Percentiles rank a stretch among this genome's conserved stretches.
These are phyloP conservation scores for Pituophis catenifer DNA, from an alignment of 2,113 vertebrate genomes.

Conservation along the genomic window DNA sequence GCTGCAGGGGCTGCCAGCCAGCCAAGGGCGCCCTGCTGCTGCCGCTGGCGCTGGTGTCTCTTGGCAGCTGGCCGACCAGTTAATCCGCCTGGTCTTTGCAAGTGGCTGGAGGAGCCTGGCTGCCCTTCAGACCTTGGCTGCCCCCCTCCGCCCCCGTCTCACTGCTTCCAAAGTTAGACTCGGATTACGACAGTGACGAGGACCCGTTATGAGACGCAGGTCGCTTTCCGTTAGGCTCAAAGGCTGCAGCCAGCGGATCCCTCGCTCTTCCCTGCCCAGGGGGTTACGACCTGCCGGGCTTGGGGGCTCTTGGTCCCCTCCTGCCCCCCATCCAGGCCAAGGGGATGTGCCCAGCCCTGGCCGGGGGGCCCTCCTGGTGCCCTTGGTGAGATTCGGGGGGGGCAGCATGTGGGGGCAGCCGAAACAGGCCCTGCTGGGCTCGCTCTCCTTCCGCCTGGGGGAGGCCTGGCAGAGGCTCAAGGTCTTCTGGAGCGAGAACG, in stretches of 20 bases:
- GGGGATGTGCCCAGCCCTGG: rapidly evolving
- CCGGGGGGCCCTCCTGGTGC: neutral
- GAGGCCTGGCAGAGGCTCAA: neutral
- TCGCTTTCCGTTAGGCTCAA: conserved; percentile 55
- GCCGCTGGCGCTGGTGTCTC: neutral
- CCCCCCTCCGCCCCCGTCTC: neutral
- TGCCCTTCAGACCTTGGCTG: neutral
- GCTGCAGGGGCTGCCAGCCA: neutral
- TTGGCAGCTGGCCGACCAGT: neutral
- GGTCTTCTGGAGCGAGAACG: conserved; percentile 71
- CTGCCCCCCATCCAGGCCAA: rapidly evolving
- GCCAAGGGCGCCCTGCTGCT: too few relatives aligned
- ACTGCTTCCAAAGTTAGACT: neutral
- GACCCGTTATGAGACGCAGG: neutral
- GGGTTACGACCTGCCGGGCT: conserved; percentile 13
- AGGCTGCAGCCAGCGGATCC: conserved; percentile 31
- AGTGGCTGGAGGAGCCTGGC: neutral
- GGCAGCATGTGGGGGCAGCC: conserved; percentile 46
- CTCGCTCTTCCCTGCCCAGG: neutral
- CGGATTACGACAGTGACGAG: conserved; percentile 35
- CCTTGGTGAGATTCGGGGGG: neutral
- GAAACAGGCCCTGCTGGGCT: conserved; percentile 25
- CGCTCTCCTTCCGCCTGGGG: rapidly evolving
- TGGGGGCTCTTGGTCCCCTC: neutral
- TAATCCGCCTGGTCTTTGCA: neutral